Evolutionary conservation across 1,140 invertebrate species (phyloP).

Genomic region (Drosophila ercepeae): DNA sequence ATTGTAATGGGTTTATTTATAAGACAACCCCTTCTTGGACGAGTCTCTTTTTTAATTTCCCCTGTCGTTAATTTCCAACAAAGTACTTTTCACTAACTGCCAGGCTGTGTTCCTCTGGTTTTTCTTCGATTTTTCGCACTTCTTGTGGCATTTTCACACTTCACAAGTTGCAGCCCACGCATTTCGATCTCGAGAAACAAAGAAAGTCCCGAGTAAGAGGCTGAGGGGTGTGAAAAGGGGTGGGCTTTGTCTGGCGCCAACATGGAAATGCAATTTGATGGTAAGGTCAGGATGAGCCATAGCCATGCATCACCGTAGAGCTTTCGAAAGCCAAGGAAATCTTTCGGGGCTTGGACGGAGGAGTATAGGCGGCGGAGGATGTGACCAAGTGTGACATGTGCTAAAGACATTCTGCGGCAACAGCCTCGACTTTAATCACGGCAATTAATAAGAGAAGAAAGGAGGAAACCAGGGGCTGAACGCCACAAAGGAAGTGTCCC

Average conservation of each 20-base stretch:
- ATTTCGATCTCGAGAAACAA: conserved; percentile 14
- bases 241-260: conserved; percentile 68
- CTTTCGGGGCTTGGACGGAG: background rate
- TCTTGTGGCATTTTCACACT: conserved; percentile 38
- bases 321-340: conserved; percentile 42
- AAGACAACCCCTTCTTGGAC: conserved; percentile 4
- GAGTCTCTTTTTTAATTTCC: conserved; percentile 15
- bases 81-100: background rate
- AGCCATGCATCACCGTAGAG: conserved; percentile 49
- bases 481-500: conserved; percentile 59
- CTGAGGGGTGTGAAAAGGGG: background rate
- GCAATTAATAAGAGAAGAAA: conserved; percentile 68
- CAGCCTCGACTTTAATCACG: conserved; percentile 62
- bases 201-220: conserved; percentile 6
- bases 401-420: conserved; percentile 63
- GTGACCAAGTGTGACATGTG: conserved; percentile 61
- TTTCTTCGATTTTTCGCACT: conserved; percentile 31
- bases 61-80: background rate
- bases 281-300: conserved; percentile 69
- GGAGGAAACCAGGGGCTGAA: conserved; percentile 4
- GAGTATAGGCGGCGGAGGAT: background rate
- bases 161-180: conserved; percentile 30
- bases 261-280: conserved; percentile 76
- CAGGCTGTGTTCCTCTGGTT: background rate
- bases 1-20: conserved; percentile 40